A percentile compares a stretch with the other conserved stretches of the same genome.
These are phyloP conservation scores for Leucophenga montana DNA, from an alignment of 2,888 invertebrate species.

Conservation along the genomic window DNA sequence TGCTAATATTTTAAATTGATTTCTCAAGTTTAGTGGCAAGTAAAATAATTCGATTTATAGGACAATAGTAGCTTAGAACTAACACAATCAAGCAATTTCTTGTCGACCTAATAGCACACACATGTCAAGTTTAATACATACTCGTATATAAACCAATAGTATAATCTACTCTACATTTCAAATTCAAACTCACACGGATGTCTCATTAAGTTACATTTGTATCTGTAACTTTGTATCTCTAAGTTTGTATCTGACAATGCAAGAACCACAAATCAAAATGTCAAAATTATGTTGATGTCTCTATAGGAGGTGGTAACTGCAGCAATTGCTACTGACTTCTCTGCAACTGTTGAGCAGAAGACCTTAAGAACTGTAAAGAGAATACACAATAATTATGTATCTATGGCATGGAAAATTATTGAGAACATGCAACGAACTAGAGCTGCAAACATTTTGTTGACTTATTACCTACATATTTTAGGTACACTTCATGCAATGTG, in stretches of 20 bases:
- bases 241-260: neutral
- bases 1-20: neutral
- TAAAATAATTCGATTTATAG: neutral
- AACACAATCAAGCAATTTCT: neutral
- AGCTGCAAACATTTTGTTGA: constrained; percentile 60
- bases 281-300: constrained; percentile 60
- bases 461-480: constrained; percentile 55
- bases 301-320: constrained; percentile 41
- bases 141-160: neutral
- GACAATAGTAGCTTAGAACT: neutral
- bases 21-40: neutral
- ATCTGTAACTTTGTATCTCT: neutral
- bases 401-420: neutral
- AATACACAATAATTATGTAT: neutral
- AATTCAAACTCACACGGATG: neutral
- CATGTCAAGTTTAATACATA: neutral
- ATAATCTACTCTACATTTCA: neutral
- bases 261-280: constrained; percentile 61
- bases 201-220: neutral
- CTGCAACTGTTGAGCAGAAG: neutral
- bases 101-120: neutral
- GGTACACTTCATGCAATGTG: too few species aligned
- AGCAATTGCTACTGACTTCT: constrained; percentile 20
- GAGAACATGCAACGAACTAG: constrained; percentile 14
- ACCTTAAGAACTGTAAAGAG: neutral